Percentiles rank a stretch among this genome's conserved stretches.
These are phyloP conservation scores for Entomobrya proxima DNA, from an alignment of 2,888 invertebrate genomes.

Conservation along the genomic window DNA sequence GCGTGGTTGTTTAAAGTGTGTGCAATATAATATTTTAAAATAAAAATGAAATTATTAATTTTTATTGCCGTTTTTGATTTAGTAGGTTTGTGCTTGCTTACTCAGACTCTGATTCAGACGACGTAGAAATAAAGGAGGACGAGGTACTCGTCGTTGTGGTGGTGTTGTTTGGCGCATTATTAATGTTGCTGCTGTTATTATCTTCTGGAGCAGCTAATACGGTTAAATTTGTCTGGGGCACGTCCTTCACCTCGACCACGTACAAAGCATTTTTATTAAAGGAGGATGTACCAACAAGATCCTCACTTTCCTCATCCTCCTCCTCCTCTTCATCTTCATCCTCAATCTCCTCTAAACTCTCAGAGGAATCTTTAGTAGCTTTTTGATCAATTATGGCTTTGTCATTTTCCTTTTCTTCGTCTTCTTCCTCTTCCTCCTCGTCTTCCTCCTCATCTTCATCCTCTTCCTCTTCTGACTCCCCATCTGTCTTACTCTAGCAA, in stretches of 20 bases:
- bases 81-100: constrained; percentile 48
- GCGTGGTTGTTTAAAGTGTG: background rate
- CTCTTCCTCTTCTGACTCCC: constrained; percentile 10
- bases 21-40: background rate
- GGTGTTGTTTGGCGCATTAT: constrained; percentile 18
- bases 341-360: constrained; percentile 63
- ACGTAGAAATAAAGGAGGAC: constrained; percentile 57
- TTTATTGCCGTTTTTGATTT: background rate
- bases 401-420: constrained; percentile 35
- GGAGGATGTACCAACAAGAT: constrained; percentile 26
- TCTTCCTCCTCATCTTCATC: constrained; percentile 48
- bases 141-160: no score
- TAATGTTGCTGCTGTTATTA: constrained; percentile 42
- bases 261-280: constrained; percentile 59
- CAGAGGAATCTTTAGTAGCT: constrained; percentile 31
- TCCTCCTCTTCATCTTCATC: constrained; percentile 71
- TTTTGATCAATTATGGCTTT: constrained; percentile 17
- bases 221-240: constrained; percentile 39
- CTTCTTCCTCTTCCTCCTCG: constrained; percentile 15
- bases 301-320: constrained; percentile 64
- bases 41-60: background rate
- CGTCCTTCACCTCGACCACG: constrained; percentile 44
- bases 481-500: constrained; percentile 13
- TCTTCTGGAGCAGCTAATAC: constrained; percentile 39
- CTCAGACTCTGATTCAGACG: constrained; percentile 65